A percentile compares a stretch with the other conserved stretches of the same genome.
Evolutionary conservation across 30 jellyfish, hydroid and myxozoan genomes (phyloP).

Genomic region (Aurelia sp.): DNA sequence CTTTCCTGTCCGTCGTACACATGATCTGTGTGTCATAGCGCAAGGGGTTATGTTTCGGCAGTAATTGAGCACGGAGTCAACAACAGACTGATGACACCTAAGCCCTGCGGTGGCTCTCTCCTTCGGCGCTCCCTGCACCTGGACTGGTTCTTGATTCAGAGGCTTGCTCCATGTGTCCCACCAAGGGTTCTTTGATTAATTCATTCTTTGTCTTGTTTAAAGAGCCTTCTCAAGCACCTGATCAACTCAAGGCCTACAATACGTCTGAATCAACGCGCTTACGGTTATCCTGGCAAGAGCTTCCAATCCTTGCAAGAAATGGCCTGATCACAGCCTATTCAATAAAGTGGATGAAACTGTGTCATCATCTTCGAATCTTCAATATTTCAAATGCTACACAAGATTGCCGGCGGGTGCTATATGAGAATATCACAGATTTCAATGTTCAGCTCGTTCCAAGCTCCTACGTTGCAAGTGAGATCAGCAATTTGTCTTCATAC

Average conservation of each 20-base stretch:
- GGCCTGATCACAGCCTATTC: constrained; percentile 21
- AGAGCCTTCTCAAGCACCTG: constrained; percentile 31
- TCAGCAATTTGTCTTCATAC: constrained; percentile 27
- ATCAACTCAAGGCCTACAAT: neutral
- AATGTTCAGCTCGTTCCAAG: neutral
- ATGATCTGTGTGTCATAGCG: too few species aligned
- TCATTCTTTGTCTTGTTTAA: neutral
- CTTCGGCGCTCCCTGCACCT: too few species aligned
- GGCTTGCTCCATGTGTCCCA: too few species aligned
- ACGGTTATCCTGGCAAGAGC: constrained; percentile 25
- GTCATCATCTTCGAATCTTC: constrained; percentile 1
- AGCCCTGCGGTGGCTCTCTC: too few species aligned
- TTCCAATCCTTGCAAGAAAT: constrained; percentile 44
- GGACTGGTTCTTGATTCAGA: too few species aligned
- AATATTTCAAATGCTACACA: neutral
- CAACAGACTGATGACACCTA: too few species aligned
- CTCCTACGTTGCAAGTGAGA: neutral
- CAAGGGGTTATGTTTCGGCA: too few species aligned
- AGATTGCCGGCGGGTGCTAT: constrained; percentile 37
- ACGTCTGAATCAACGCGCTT: constrained; percentile 17
- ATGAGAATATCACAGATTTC: constrained; percentile 3
- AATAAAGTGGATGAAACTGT: constrained; percentile 32
- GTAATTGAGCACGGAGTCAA: too few species aligned
- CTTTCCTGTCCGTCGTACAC: too few species aligned
- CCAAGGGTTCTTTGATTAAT: neutral